These are phyloP conservation scores for Drosophila sproati DNA, from an alignment of 1,140 invertebrate species.

Conservation along the genomic window DNA sequence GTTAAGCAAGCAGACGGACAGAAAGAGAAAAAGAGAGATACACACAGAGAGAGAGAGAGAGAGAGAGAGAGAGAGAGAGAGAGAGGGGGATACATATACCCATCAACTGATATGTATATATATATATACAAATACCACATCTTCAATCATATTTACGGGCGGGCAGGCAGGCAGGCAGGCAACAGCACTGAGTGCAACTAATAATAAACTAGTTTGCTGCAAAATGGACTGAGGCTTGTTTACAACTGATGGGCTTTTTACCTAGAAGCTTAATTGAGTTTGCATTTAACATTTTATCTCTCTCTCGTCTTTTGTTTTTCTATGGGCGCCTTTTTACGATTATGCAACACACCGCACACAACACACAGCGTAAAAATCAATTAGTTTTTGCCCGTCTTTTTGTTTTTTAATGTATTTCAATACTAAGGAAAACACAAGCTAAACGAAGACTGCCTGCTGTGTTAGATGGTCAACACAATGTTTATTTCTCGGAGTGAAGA, in stretches of 20 bases:
- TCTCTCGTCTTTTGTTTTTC: not conserved
- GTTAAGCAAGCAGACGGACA: no score
- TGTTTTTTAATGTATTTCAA: slow-evolving; percentile 20
- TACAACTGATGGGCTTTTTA: not conserved
- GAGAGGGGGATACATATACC: no score
- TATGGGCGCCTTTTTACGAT: not conserved
- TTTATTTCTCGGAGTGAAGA: no score
- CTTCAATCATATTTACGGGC: not conserved
- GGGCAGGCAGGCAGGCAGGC: no score
- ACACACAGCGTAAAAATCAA: slow-evolving; percentile 31
- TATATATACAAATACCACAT: no score
- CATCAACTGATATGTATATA: no score
- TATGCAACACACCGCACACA: slow-evolving; percentile 6
- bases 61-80: no score
- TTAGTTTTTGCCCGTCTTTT: slow-evolving; percentile 44
- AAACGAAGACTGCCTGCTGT: slow-evolving; percentile 28
- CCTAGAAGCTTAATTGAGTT: slow-evolving; percentile 3
- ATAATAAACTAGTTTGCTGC: not conserved
- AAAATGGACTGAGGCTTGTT: not conserved
- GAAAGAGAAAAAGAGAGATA: no score
- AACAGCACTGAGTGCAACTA: not conserved
- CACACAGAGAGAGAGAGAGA: no score
- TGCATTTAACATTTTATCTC: not conserved
- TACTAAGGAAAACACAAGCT: slow-evolving; percentile 1
- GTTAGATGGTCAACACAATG: slow-evolving; percentile 26